Evolutionary conservation across 1,140 invertebrate genomes (phyloP), one percentile per base, ranked within the genome.

Genomic region (Lordiphosa collinella): DNA sequence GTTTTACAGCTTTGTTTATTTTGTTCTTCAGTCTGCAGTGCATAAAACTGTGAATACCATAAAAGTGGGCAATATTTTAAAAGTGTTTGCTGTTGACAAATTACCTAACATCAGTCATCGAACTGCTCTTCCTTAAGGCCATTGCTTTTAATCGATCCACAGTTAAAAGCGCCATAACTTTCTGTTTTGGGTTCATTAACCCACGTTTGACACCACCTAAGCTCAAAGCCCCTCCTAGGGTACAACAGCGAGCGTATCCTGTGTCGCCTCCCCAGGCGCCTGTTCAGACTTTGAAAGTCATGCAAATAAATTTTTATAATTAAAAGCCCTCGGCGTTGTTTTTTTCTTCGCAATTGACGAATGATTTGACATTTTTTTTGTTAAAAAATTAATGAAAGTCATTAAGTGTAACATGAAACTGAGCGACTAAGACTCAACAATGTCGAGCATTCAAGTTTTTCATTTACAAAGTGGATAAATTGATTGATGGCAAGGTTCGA

Each of bases 221-320:
- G 34, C 58, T 31, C 14, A 35, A 55, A 55, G 54, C 47, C 66
- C 16, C 25, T 66, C 65, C 47, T 49, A 70, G 66, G 66, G 61
- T 60, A 47, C 61, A 58, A 58, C 2, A 38, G 10, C 16, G 54
- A 59, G 13, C 22, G 11, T 3, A 8, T 29, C 22, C n/a, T 11
- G 22, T 25, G 9, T 12, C 25, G 40, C 22, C 10, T 25, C 18
- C 41, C 41, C 11, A 34, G 55, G 25, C 40, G 48, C 49, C 48
- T 68, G 63, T 67, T 37, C 36, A 12, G 38, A 25, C 40, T 38
- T 36, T 40, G 40, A 57, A 66, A 63, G 58, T 71, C 68, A 71
- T 67, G 64, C 58, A 67, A 71, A 71, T 63, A 58, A 48, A 71
- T 71, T 68, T 63, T 56, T 58, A 49, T 63, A 71, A 71, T 71